These are phyloP conservation scores for Heliconius erato DNA, from an alignment of 2,888 invertebrate genomes.

Conservation along the genomic window DNA sequence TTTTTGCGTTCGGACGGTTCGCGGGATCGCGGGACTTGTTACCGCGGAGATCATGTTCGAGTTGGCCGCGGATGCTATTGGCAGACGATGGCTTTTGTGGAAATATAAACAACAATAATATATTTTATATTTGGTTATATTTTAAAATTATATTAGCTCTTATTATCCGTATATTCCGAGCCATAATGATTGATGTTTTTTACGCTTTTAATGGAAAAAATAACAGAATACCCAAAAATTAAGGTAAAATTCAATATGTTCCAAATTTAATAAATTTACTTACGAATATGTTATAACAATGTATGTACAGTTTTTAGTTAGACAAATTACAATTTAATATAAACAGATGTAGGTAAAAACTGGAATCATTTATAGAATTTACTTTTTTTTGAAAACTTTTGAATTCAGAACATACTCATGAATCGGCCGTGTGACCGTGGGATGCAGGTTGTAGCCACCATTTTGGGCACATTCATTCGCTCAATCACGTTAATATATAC, in stretches of 20 bases:
- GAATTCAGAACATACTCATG: conserved; percentile 45
- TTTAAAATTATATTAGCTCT: neutral
- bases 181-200: neutral
- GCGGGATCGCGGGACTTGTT: conserved; percentile 51
- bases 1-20: conserved; percentile 58
- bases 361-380: conserved; percentile 21
- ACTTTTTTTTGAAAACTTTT: conserved; percentile 43
- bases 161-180: neutral
- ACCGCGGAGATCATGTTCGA: conserved; percentile 39
- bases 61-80: conserved; percentile 33
- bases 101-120: conserved; percentile 24
- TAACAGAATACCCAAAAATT: neutral
- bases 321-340: neutral
- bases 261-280: neutral
- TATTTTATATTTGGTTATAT: neutral
- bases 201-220: neutral
- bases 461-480: conserved; percentile 46
- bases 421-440: conserved; percentile 44
- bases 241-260: neutral
- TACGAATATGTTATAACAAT: neutral
- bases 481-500: conserved; percentile 46
- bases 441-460: conserved; percentile 39
- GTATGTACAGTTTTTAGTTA: neutral
- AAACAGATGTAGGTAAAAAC: conserved; percentile 12
- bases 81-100: conserved; percentile 28